Conservation (phyloP, 2,113 vertebrate genomes). For the Nothocercus nigrocapillus region DNA sequence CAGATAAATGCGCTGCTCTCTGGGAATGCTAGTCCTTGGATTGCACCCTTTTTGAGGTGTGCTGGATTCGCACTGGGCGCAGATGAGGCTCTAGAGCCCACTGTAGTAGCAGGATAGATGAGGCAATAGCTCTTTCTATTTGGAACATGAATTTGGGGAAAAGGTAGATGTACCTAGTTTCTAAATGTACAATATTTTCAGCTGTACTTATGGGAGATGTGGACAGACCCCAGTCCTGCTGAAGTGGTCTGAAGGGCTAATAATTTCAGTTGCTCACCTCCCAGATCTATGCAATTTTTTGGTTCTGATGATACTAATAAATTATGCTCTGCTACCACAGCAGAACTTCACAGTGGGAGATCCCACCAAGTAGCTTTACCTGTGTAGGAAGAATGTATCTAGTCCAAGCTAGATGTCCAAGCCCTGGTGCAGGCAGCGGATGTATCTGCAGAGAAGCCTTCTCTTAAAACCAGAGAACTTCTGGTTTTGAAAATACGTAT, state of each 20-base stretch:
- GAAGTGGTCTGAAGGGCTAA: not conserved
- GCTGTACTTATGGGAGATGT: not conserved
- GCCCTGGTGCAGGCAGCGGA: not conserved
- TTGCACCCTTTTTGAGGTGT: no score
- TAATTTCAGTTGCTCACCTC: not conserved
- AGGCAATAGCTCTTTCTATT: not conserved
- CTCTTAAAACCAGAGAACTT: not conserved
- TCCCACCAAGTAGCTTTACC: not conserved
- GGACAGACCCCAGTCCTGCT: not conserved
- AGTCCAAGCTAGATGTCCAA: not conserved
- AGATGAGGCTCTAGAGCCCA: no score
- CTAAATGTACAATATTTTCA: not conserved
- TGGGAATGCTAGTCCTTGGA: not conserved
- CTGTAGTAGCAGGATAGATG: not conserved
- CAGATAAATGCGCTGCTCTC: not conserved
- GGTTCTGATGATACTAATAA: not conserved
- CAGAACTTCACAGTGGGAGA: not conserved
- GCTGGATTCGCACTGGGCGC: no score
- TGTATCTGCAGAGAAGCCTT: not conserved
- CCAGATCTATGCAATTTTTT: not conserved
- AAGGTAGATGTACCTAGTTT: not conserved
- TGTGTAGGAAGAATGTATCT: not conserved
- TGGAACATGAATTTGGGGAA: not conserved
- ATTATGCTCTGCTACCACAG: not conserved
- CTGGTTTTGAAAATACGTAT: not conserved